Base-by-base conservation (phyloP, 1,140 invertebrate genomes). In the Hypothenemus hampei region DNA sequence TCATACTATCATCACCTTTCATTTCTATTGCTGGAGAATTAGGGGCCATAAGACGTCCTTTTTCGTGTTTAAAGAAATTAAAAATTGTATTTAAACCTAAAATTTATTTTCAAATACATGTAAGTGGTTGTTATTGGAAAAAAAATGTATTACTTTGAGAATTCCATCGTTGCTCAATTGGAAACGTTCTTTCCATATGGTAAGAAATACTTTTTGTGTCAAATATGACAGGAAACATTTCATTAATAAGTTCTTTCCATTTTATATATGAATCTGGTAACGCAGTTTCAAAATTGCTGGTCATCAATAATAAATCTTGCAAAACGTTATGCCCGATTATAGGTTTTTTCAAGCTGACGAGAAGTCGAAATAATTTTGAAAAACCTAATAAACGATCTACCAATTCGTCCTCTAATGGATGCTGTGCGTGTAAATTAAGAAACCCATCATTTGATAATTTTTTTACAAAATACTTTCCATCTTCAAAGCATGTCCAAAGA, bases 311-410 rank as follows among this genome's bases (percentile, higher is more conserved):
- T 3, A 86, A 65, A 71, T 91, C 89, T 47, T 83, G 65, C 26
- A 87, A 75, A 24, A 81, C 65, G 71, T 91, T 91, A 69, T 91
- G 87, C 0, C 84, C 86, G 24, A 89, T 69, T 23, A 91, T 75
- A 16, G 85, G 85, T 73, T 86, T 87, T 57, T 81, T 77, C 11
- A 75, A 64, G 3, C 67, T 61, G 10, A 70, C 65, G 4, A 91
- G 64, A 0, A 83, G 57, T 31, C 79, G 71, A 52, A 88, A 82
- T 11, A 91, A 68, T 67, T 77, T 77, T 8, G 84, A 79, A 67
- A 89, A 87, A 18, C 86, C 87, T 48, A 78, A 56, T 35, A 81
- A 70, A 48, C 72, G 65, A 36, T 77, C 69, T 19, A 84, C 58
- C 20, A 84, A 60, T 33, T 71, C 65, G 4, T 74, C 69, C 65